phyloP scores from a whole-genome alignment of 2,113 vertebrate genomes.

The Baryphthengus martii region DNA sequence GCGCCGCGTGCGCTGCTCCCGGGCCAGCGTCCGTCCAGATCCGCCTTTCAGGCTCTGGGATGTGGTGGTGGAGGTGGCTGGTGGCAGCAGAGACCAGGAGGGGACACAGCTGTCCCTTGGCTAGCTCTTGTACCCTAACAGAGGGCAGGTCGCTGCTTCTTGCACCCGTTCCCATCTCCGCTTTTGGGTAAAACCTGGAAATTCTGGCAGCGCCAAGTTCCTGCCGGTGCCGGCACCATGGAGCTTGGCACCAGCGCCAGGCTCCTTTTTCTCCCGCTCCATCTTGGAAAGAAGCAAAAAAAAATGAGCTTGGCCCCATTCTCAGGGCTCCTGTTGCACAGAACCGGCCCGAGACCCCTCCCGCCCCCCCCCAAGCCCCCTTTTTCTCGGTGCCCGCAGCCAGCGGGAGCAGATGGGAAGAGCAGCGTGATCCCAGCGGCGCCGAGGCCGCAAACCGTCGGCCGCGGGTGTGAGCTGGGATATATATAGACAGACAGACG shows the following conservation, averaged over 20 bases:
- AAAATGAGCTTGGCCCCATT: fast-evolving
- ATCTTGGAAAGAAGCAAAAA: fast-evolving
- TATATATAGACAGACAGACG: conserved; percentile 31
- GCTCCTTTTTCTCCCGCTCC: fast-evolving
- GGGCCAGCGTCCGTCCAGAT: no score
- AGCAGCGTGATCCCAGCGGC: conserved; percentile 51
- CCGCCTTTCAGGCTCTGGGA: fast-evolving
- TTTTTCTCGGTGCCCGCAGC: neutral
- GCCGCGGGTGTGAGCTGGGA: neutral
- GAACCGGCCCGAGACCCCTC: neutral
- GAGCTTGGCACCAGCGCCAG: fast-evolving
- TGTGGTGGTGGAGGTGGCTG: fast-evolving
- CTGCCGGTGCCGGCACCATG: fast-evolving
- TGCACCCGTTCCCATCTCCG: no score
- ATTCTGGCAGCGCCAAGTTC: neutral
- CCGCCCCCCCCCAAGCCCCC: neutral
- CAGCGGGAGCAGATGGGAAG: conserved; percentile 48
- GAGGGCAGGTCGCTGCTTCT: neutral
- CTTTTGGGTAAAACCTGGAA: neutral
- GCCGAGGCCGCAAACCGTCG: neutral
- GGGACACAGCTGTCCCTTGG: neutral
- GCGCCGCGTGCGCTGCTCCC: fast-evolving
- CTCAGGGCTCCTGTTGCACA: neutral
- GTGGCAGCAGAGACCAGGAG: neutral
- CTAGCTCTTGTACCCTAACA: fast-evolving